Base-by-base conservation (phyloP, 2,797 vertebrate species). In the Muscicapa striata region DNA sequence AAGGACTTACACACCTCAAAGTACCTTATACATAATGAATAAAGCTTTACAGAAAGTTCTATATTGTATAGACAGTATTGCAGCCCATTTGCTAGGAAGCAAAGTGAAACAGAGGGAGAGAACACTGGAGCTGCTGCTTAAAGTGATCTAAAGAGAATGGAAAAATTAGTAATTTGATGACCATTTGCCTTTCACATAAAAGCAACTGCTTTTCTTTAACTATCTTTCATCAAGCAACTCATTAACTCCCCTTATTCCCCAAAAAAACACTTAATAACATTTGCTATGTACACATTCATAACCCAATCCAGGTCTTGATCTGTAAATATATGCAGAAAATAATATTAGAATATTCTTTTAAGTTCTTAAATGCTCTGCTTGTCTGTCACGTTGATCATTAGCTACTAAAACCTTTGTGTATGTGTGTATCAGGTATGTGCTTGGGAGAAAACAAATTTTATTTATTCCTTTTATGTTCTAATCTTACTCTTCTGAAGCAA, bases 11-110 rank as follows among this genome's bases (percentile, higher is more conserved):
- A 40, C 54, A 81, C 23, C 76, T 93, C 62, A 41, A 76, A 93
- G 85, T 34, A 66, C 23, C 45, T 73, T 66, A 59, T 94, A 69
- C 90, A 93, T 93, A 91, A 81, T 91, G 51, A 94, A 94, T 90
- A 88, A 52, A 73, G 21, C 67, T 81, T 88, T 68, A 40, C 57
- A 84, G 72, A 83, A 87, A 59, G 17, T 20, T 82, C 62, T 59
- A 0, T 67, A 63, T 84, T 79, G 24, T 51, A 6, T 6, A 46
- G 79, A 48, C 22, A 69, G 14, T 23, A 32, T 40, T 83, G 72
- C 36, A 91, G 48, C 15, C 51, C 69, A 19, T 86, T 88, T 95
- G 11, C 49, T 19, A n/a, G 61, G 30, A 15, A 84, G 15, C 45
- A 43, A 93, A 88, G 16, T 10, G 8, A 84, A 72, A 45, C 12